Base-by-base conservation (phyloP, 2,888 invertebrate species). In the Phengaris alcon region DNA sequence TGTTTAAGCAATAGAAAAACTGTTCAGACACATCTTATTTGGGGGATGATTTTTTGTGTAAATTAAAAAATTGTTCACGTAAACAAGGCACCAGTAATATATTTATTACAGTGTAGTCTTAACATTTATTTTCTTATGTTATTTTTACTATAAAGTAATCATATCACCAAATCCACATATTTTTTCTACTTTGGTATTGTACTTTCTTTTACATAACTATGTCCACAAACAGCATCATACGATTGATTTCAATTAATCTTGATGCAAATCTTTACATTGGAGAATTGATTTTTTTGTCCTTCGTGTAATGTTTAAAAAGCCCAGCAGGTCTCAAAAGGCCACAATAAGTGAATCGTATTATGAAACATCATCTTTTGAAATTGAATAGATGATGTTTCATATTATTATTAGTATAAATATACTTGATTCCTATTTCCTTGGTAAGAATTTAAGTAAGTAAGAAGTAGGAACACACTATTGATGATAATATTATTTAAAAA, bases 181-280 rank as follows among this genome's bases (percentile, higher is more conserved):
- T 59, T 59, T 59, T 59, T 59, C 59, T 59, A 59, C 59, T 59
- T 59, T 22, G 59, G 59, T 59, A 59, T 59, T 59, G 59, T 59
- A 59, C 22, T 59, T 59, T 59, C 22, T 59, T 59, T 59, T 22
- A 59, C 10, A 59, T 22, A 22, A 59, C 59, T 22, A 9, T 15
- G 59, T 59, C 22, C 59, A 59, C 9, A 54, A 59, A 59, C 9
- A 59, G 22, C 15, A 48, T 48, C 5, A 48, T 48, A 5, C 48
- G 8, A 48, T 48, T 48, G 6, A 48, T 48, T 48, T 7, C 48
- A 48, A 48, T 48, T 35, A 59, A 59, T 59, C 59, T 59, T 12
- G 10, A 12, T 10, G 3, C 15, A 6, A 57, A 22, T 9, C 22
- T 0, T 57, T 22, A 59, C 59, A 59, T 15, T 22, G 15, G 8